Conservation (phyloP, 2,888 invertebrate genomes). For the Tetranychus truncatus region DNA sequence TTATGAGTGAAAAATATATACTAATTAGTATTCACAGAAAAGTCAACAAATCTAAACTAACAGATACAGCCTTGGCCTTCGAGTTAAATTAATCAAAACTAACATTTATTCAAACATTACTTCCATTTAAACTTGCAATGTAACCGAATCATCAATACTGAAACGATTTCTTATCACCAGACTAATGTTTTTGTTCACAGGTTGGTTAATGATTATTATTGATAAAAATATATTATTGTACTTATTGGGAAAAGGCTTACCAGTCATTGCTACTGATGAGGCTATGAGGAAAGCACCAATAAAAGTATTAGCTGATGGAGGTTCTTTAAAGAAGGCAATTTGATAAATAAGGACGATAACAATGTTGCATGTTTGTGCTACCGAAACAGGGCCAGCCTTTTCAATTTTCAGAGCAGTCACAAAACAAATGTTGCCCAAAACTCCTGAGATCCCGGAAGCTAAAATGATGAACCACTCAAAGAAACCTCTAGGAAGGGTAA, state of each 20-base stretch:
- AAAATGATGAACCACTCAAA: constrained; percentile 5
- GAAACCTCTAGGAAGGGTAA: not conserved
- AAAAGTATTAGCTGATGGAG: not conserved
- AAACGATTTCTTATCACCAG: not conserved
- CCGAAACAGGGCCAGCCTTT: constrained; percentile 10
- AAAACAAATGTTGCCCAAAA: constrained; percentile 11
- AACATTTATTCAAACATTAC: not conserved
- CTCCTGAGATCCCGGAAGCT: not conserved
- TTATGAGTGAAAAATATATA: no score
- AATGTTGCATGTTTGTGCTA: constrained; percentile 13
- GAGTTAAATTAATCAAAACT: not conserved
- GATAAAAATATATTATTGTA: no score
- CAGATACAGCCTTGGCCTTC: not conserved
- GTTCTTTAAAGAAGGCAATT: constrained; percentile 9
- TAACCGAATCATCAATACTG: not conserved
- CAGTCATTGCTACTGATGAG: constrained; percentile 11
- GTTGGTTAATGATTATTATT: no score
- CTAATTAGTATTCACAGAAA: not conserved
- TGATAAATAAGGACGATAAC: constrained; percentile 15
- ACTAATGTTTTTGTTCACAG: no score
- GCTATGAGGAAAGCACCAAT: constrained; percentile 9
- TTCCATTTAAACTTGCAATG: no score
- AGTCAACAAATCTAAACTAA: not conserved
- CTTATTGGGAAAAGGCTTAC: not conserved
- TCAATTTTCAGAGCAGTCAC: constrained; percentile 11